Conservation (phyloP, 2,888 invertebrate genomes). For the Pristionchus mayeri region DNA sequence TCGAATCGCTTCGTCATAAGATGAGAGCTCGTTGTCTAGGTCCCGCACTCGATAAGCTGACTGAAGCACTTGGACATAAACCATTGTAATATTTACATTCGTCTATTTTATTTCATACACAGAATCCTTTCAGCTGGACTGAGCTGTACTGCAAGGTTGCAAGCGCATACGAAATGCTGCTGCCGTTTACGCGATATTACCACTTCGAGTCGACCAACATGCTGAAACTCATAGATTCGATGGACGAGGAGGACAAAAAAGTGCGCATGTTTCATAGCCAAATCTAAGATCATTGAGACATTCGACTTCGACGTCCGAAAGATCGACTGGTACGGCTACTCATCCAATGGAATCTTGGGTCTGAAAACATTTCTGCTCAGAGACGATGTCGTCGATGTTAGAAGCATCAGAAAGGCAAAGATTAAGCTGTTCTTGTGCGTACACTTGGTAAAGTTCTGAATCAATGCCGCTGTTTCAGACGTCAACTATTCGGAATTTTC, state of each 20-base stretch:
- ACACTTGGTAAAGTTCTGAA: not conserved
- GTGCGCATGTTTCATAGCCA: not conserved
- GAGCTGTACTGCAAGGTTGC: not conserved
- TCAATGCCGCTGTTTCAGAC: not conserved
- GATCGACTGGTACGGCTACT: not conserved
- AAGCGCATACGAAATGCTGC: not conserved
- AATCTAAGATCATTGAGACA: not conserved
- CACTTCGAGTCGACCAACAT: not conserved
- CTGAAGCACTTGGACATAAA: not conserved
- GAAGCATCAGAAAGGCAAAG: not conserved
- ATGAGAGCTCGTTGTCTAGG: not conserved
- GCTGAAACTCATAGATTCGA: not conserved
- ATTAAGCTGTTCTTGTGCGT: not conserved
- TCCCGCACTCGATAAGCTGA: not conserved
- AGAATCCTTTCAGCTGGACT: constrained; percentile 13
- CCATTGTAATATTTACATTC: not conserved
- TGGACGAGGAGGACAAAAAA: not conserved
- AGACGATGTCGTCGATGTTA: not conserved
- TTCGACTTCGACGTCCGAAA: not conserved
- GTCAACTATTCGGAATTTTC: not conserved
- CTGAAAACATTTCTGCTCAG: not conserved
- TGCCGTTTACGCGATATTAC: not conserved
- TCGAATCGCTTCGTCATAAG: not conserved
- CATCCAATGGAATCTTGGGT: not conserved
- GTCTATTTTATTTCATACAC: too few species aligned